Evolutionary conservation across 1,140 invertebrate species (phyloP).

Genomic region (Agraylea sexmaculata): DNA sequence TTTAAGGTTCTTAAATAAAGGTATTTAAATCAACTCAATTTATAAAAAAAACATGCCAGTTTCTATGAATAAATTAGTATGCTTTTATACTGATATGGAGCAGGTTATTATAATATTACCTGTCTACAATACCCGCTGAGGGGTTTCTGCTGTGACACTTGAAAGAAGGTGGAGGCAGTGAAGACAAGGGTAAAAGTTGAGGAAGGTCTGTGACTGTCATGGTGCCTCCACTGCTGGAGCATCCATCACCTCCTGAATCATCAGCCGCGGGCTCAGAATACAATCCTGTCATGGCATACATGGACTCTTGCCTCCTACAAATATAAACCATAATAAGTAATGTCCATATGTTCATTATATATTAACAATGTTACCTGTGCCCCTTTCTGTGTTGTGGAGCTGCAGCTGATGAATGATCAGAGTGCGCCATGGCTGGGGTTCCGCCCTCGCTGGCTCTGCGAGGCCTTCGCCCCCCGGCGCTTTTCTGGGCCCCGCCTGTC

Average conservation of each 20-base stretch:
- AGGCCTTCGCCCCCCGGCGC: conserved; percentile 15
- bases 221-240: conserved; percentile 25
- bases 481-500: conserved; percentile 5
- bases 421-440: conserved; percentile 18
- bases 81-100: too few relatives aligned
- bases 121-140: conserved; percentile 55
- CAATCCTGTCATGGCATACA: conserved; percentile 77
- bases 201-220: conserved; percentile 28
- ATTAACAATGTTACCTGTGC: conserved; percentile 17
- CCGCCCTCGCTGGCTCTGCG: conserved; percentile 20
- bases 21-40: too few relatives aligned
- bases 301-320: conserved; percentile 62
- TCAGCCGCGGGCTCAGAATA: conserved; percentile 58
- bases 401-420: conserved; percentile 32
- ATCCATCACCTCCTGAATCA: conserved; percentile 33
- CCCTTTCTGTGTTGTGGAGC: conserved; percentile 41
- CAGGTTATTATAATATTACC: too few relatives aligned
- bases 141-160: conserved; percentile 70
- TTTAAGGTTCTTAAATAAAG: too few relatives aligned
- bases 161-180: conserved; percentile 28
- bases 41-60: too few relatives aligned
- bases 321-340: conserved; percentile 4
- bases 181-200: conserved; percentile 26
- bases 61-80: too few relatives aligned
- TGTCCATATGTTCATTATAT: conserved; percentile 1